These are phyloP conservation scores for Macrobrachium nipponense DNA, from an alignment of 1,140 invertebrate genomes.

Conservation along the genomic window DNA sequence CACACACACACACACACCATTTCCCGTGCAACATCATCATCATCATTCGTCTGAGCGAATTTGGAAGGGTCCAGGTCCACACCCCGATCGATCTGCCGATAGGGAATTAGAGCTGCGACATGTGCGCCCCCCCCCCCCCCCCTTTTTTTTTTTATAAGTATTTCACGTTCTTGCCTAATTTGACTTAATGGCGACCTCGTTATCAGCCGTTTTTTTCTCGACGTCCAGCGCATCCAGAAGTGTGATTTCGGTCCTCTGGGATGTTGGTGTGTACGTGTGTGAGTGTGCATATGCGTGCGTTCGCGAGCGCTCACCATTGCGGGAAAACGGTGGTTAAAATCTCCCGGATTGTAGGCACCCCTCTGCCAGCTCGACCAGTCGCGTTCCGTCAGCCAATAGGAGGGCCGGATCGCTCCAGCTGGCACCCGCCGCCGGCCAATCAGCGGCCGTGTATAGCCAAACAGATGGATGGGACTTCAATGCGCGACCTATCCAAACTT, in stretches of 20 bases:
- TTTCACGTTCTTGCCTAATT: too few relatives aligned
- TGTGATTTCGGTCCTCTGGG: too few relatives aligned
- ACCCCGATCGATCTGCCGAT: constrained; percentile 52
- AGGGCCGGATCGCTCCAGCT: constrained; percentile 43
- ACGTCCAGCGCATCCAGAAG: too few relatives aligned
- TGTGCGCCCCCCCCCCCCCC: constrained; percentile 23
- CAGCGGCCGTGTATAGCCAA: constrained; percentile 51
- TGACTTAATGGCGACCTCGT: too few relatives aligned
- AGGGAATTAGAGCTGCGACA: constrained; percentile 18
- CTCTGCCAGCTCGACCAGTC: not conserved
- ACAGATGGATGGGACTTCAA: constrained; percentile 54
- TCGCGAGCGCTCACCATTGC: too few relatives aligned
- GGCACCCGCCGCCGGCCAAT: constrained; percentile 50
- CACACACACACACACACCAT: constrained; percentile 28
- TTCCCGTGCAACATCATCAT: constrained; percentile 28
- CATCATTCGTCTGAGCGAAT: constrained; percentile 30
- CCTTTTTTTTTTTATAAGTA: not conserved
- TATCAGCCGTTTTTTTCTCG: too few relatives aligned
- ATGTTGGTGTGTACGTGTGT: too few relatives aligned
- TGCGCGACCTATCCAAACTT: constrained; percentile 60
- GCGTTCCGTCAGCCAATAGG: constrained; percentile 53
- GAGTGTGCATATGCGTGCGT: too few relatives aligned
- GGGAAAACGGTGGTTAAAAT: too few relatives aligned
- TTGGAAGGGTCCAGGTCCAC: constrained; percentile 16
- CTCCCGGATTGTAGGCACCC: constrained; percentile 47